Base-by-base conservation (phyloP, 2,888 invertebrate species). In the Himalopsyche japonica region DNA sequence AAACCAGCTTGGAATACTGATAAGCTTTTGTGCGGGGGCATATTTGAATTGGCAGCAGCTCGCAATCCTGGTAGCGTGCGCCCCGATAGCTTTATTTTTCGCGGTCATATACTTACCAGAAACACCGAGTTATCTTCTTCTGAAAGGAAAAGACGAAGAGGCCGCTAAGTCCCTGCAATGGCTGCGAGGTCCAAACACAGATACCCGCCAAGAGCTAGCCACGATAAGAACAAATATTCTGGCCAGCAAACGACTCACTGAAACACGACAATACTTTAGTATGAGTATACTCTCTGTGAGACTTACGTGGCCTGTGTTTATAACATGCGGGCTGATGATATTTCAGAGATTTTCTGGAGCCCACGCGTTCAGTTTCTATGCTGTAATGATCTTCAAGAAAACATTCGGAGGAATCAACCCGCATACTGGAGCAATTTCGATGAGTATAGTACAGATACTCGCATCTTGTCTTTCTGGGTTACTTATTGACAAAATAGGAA, bases 321-420 rank as follows among this genome's bases (percentile, higher is more conserved):
- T 97, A 81, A 96, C 97, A 0, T 95, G 97, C 88, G 95, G 96
- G 0, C 91, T 98, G 83, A 97, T 97, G 97, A 95, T 97, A 90
- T 97, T 98, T 89, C 97, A 97, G 89, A 94, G 97, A 84, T 95
- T 95, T 88, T 95, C 95, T 86, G 97, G 97, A 64, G 96, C 96
- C 0, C 96, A 96, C 88, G 95, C 96, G 10, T 96, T 97, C 89
- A 96, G 94, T 89, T 96, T 96, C 89, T 97, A 97, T 90, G 96
- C 96, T 30, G 97, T 97, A 4, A 94, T 95, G 86, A 97, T 98
- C 89, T 97, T 98, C 89, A 94, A 95, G 88, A 95, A 95, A 90
- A 97, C 97, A 0, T 95, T 96, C 86, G 94, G 95, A 83, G 94
- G 94, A 76, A 95, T 96, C 91, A 95, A 96, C 89, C 96, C 97